Evolutionary conservation across 2,797 vertebrate species (phyloP).

Genomic region (Aviceda leuphotes): DNA sequence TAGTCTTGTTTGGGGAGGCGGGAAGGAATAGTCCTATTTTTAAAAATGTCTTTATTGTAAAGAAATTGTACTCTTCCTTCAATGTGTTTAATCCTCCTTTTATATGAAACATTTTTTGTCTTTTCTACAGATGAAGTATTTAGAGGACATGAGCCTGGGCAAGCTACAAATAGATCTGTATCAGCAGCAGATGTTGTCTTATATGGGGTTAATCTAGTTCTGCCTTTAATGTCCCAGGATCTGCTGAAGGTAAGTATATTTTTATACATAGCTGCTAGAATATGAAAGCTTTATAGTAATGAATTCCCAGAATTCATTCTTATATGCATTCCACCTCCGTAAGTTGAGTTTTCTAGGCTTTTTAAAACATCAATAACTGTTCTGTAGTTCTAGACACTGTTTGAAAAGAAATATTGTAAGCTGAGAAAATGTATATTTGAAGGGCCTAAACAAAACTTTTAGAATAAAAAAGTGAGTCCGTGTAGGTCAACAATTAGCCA

Average conservation of each 20-base stretch:
- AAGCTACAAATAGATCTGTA: constrained; percentile 86
- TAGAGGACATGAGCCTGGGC: constrained; percentile 91
- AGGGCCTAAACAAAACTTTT: not conserved
- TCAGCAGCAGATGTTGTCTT: constrained; percentile 97
- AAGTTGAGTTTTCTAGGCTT: not conserved
- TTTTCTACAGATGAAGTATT: constrained; percentile 92
- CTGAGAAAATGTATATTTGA: not conserved
- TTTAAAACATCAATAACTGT: not conserved
- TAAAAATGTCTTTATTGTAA: not conserved
- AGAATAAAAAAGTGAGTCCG: not conserved
- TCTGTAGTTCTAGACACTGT: not conserved
- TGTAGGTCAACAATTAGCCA: not conserved
- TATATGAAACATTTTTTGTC: not conserved
- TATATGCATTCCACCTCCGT: not conserved
- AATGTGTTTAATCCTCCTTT: not conserved
- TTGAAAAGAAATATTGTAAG: not conserved
- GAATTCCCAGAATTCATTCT: not conserved
- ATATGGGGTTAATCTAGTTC: constrained; percentile 95
- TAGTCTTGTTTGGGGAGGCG: not conserved
- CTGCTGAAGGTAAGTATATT: constrained; percentile 88
- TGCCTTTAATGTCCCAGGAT: constrained; percentile 98
- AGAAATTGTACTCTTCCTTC: not conserved
- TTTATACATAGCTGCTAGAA: not conserved
- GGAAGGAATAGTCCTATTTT: not conserved
- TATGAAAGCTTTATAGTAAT: not conserved